Evolutionary conservation across 2,797 vertebrate species (phyloP).

Genomic region (Hydrophis major): DNA sequence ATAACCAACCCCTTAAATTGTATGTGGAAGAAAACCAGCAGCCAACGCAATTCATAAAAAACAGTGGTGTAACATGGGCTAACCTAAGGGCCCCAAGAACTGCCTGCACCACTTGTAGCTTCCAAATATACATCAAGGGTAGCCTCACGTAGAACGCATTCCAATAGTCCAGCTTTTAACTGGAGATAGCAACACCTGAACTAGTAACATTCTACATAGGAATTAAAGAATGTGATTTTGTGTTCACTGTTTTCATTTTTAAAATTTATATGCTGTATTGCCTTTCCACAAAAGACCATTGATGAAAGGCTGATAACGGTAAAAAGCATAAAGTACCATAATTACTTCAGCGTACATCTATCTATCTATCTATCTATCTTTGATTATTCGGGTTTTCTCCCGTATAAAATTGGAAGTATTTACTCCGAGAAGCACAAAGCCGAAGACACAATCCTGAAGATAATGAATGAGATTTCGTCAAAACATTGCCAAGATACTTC

Average conservation of each 20-base stretch:
- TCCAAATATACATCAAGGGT: not conserved
- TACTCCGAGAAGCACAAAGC: too few species aligned
- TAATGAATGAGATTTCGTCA: too few species aligned
- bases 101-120: not conserved
- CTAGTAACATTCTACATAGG: not conserved
- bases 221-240: not conserved
- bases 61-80: not conserved
- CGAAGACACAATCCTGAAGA: too few species aligned
- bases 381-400: too few species aligned
- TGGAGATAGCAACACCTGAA: not conserved
- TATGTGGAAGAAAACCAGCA: not conserved
- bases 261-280: not conserved
- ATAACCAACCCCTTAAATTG: not conserved
- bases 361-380: too few species aligned
- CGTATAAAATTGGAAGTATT: too few species aligned
- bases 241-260: not conserved
- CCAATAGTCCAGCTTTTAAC: not conserved
- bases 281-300: not conserved
- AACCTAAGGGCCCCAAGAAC: not conserved
- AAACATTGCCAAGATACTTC: too few species aligned
- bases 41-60: not conserved
- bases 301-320: not conserved
- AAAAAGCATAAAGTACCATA: not conserved
- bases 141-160: not conserved
- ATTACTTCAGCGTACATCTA: not conserved